Evolutionary conservation across 2,113 vertebrate species (phyloP).

Genomic region (Engraulis encrasicolus): DNA sequence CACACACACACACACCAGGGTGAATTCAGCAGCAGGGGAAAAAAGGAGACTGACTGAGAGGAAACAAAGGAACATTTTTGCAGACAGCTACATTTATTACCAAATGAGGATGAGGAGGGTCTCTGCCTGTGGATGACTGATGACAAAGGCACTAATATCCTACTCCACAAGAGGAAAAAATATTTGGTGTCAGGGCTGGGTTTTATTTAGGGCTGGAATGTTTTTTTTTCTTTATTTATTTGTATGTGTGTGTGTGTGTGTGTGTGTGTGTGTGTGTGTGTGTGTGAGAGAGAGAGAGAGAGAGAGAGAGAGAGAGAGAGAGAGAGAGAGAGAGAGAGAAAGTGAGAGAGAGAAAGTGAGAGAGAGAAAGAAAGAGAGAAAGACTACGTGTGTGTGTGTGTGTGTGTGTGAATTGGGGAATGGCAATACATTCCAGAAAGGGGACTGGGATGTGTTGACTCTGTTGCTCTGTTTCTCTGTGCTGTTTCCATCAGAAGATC

Average conservation of each 20-base stretch:
- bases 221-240: no score
- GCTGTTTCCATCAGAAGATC: background rate
- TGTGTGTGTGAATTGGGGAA: slow-evolving; percentile 1
- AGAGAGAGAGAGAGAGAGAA: no score
- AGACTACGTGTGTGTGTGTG: slow-evolving; percentile 30
- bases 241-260: background rate
- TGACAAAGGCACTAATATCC: background rate
- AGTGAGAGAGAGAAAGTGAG: no score
- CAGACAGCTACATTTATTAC: background rate
- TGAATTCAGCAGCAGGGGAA: background rate
- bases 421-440: slow-evolving; percentile 16
- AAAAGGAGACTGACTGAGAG: background rate
- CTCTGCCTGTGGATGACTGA: background rate
- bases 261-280: slow-evolving; percentile 22
- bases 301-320: no score
- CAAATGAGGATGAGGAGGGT: background rate
- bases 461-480: slow-evolving; percentile 26
- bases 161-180: background rate
- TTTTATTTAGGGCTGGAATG: background rate
- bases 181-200: background rate
- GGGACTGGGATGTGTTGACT: slow-evolving; percentile 17
- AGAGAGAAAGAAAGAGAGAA: no score
- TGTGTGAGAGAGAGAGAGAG: slow-evolving; percentile 12
- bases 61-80: slow-evolving; percentile 1
- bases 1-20: background rate